phyloP scores from a whole-genome alignment of 2,113 vertebrate species.

The Grallaria varia region DNA sequence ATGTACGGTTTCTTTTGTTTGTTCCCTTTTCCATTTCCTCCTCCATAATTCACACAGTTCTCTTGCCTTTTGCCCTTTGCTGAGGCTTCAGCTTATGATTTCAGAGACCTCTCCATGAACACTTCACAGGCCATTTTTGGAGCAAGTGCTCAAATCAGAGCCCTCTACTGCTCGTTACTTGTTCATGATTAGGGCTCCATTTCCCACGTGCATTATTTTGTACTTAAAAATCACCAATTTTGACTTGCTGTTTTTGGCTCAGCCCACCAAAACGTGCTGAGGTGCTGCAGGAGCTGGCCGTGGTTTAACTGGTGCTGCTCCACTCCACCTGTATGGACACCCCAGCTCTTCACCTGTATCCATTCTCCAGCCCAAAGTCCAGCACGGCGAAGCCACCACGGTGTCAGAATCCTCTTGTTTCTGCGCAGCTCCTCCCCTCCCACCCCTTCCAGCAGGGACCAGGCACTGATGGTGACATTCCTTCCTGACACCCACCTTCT shows the following conservation, averaged over 20 bases:
- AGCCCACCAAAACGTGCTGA: not conserved
- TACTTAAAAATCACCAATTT: not conserved
- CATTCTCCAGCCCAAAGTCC: not conserved
- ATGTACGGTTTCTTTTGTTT: not conserved
- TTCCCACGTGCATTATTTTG: not conserved
- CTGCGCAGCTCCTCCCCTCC: not conserved
- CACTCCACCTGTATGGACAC: not conserved
- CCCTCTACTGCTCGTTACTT: not conserved
- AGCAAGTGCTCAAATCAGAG: not conserved
- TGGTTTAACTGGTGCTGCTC: not conserved
- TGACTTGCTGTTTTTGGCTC: not conserved
- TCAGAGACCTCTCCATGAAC: not conserved
- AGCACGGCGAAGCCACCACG: accelerated
- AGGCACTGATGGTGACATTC: accelerated
- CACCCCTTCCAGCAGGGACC: not conserved
- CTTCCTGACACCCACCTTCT: not conserved
- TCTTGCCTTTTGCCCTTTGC: not conserved
- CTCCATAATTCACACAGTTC: not conserved
- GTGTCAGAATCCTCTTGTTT: not conserved
- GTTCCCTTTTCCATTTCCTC: not conserved
- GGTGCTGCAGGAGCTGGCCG: not conserved
- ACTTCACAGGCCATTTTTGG: not conserved
- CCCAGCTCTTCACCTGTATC: not conserved
- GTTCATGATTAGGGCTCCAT: not conserved
- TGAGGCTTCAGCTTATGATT: not conserved